phyloP scores from a whole-genome alignment of 2,113 vertebrate species.

The Sorex fumeus region DNA sequence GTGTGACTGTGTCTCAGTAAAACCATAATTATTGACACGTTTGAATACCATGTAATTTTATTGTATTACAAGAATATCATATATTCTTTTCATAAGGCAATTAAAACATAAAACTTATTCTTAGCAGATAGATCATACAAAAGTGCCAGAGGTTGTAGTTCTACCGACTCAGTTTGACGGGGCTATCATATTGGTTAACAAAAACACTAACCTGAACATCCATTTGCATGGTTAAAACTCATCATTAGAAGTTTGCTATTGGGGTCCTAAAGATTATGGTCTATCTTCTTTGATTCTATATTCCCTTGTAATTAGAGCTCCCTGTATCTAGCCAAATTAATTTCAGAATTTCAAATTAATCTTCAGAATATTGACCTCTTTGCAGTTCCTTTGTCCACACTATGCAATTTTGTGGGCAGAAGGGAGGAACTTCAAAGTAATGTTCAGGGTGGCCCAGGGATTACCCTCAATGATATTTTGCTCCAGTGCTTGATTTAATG shows the following conservation, averaged over 20 bases:
- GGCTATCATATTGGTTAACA: conserved; percentile 40
- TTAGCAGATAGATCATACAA: background rate
- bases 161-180: background rate
- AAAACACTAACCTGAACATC: conserved; percentile 14
- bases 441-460: too few species aligned
- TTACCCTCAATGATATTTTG: too few species aligned
- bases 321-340: background rate
- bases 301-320: background rate
- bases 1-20: background rate
- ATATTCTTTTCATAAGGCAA: conserved; percentile 19
- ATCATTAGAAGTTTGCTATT: background rate
- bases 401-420: too few species aligned
- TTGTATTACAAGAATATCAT: background rate
- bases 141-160: background rate
- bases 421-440: too few species aligned
- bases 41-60: conserved; percentile 41
- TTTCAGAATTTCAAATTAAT: background rate
- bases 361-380: background rate
- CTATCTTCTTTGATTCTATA: background rate
- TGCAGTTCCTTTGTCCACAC: background rate
- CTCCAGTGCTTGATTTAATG: too few species aligned
- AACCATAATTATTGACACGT: background rate
- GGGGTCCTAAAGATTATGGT: background rate
- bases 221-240: conserved; percentile 5
- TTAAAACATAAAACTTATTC: conserved; percentile 12